These are phyloP conservation scores for Naja naja DNA, from an alignment of 2,113 vertebrate genomes.

Conservation along the genomic window DNA sequence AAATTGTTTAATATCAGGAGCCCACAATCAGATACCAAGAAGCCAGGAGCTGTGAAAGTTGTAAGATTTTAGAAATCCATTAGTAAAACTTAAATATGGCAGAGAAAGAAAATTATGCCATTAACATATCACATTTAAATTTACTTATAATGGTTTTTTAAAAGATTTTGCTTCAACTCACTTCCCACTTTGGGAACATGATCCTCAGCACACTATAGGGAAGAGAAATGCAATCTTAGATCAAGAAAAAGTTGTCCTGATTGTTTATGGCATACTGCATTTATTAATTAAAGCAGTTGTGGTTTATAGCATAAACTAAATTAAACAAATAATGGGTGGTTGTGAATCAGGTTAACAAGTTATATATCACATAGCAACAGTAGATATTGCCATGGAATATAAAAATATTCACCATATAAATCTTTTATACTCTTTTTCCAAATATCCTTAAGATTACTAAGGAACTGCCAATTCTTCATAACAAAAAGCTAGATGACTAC, in stretches of 20 bases:
- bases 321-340: not conserved
- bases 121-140: not conserved
- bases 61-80: not conserved
- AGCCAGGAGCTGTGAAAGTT: not conserved
- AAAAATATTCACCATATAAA: too few species aligned
- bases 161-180: not conserved
- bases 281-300: not conserved
- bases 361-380: not conserved
- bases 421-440: not conserved
- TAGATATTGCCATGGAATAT: not conserved
- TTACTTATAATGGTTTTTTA: not conserved
- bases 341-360: not conserved
- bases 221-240: not conserved
- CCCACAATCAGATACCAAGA: not conserved
- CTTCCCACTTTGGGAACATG: not conserved
- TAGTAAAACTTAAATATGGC: not conserved
- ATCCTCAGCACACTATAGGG: not conserved
- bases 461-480: not conserved
- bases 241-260: not conserved
- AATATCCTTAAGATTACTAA: not conserved
- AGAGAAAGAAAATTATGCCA: not conserved
- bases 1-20: not conserved
- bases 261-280: not conserved
- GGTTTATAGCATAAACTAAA: not conserved
- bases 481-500: not conserved